Conservation (phyloP, 92 coral and sea anemone species). For the Bergia sp. region DNA sequence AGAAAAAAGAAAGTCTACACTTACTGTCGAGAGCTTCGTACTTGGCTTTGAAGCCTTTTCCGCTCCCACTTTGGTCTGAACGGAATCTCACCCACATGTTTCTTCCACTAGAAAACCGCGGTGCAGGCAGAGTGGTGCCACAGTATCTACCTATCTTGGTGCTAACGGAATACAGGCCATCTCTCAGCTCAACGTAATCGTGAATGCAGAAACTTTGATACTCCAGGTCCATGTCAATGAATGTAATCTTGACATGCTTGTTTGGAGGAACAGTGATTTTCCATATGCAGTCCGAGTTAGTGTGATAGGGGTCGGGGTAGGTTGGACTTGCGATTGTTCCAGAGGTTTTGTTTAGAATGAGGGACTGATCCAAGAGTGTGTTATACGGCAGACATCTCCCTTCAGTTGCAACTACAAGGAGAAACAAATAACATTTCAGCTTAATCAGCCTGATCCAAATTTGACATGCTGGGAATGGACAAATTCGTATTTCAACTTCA, state of each 20-base stretch:
- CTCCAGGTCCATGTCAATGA: neutral
- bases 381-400: neutral
- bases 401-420: neutral
- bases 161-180: neutral
- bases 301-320: neutral
- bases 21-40: neutral
- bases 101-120: neutral
- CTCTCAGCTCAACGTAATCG: slow-evolving; percentile 14
- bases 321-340: neutral
- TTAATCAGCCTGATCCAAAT: no score
- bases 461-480: no score
- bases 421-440: neutral
- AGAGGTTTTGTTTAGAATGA: neutral
- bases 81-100: slow-evolving; percentile 14
- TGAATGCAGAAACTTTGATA: neutral
- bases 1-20: neutral
- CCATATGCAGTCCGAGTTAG: neutral
- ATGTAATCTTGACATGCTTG: neutral
- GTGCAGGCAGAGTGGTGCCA: neutral
- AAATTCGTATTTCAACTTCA: no score
- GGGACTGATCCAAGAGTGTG: neutral
- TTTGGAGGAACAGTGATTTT: neutral
- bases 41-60: neutral
- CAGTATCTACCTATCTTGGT: neutral
- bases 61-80: neutral